Conservation (phyloP, 2,113 vertebrate species). For the Ailurus styani region DNA sequence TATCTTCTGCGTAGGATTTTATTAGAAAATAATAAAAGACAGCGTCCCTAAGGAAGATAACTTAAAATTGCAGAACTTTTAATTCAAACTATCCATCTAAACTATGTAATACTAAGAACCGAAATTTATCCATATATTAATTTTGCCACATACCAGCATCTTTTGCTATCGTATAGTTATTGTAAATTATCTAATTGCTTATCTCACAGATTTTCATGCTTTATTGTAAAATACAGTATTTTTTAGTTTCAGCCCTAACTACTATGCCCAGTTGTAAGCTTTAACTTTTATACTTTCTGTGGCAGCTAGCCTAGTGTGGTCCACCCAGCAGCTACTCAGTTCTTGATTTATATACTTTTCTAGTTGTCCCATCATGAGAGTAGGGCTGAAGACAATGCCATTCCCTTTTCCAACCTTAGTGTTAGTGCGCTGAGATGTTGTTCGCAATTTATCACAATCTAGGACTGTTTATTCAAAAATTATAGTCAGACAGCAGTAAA, state of each 20-base stretch:
- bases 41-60: neutral
- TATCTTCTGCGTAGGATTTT: neutral
- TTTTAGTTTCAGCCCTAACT: neutral
- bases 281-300: slow-evolving; percentile 28
- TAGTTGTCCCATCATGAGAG: neutral
- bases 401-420: slow-evolving; percentile 32
- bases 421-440: slow-evolving; percentile 12
- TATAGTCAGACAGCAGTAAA: neutral
- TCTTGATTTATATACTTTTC: slow-evolving; percentile 7
- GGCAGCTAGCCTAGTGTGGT: neutral
- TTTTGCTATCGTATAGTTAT: neutral
- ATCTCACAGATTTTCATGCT: neutral
- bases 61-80: neutral
- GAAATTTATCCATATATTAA: neutral
- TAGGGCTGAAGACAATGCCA: neutral
- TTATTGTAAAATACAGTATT: neutral
- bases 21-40: neutral
- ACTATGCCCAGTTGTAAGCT: neutral
- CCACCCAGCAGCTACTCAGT: neutral
- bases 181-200: slow-evolving; percentile 14
- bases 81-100: neutral
- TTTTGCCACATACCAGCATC: neutral
- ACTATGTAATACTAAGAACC: neutral
- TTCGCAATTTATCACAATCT: neutral
- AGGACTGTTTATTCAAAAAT: slow-evolving; percentile 18